phyloP scores from a whole-genome alignment of 2,888 invertebrate species.

The Drosophila merina region DNA sequence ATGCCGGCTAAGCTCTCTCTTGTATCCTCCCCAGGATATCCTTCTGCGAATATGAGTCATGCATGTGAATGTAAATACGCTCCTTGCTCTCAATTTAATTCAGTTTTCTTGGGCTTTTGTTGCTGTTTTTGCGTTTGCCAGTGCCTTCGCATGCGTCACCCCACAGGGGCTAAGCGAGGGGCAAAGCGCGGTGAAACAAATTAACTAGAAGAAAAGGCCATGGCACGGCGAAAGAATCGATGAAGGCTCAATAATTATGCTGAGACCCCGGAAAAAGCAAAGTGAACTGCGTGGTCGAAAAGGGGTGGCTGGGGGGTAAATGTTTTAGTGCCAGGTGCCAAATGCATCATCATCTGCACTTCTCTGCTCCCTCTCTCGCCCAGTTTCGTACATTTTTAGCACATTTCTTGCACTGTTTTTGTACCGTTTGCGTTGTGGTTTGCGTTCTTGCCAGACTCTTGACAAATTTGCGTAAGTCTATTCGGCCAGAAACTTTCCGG shows the following conservation, averaged over 20 bases:
- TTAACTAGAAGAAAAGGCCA: conserved; percentile 37
- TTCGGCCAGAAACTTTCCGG: conserved; percentile 4
- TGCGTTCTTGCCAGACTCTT: conserved; percentile 17
- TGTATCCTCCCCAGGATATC: conserved; percentile 7
- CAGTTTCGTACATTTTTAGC: conserved; percentile 74
- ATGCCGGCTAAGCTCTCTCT: conserved; percentile 27
- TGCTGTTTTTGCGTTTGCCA: conserved; percentile 5
- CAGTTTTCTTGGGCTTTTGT: conserved; percentile 22
- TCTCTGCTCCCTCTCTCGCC: conserved; percentile 27
- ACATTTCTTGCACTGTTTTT: conserved; percentile 69
- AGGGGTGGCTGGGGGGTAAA: background rate
- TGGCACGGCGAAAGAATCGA: conserved; percentile 57
- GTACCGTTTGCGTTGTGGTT: conserved; percentile 36
- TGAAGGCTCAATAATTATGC: conserved; percentile 75
- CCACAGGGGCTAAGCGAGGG: conserved; percentile 12
- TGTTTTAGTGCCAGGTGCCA: conserved; percentile 66
- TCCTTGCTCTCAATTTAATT: conserved; percentile 48
- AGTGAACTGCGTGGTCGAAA: background rate
- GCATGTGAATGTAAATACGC: conserved; percentile 57
- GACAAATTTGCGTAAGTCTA: conserved; percentile 2
- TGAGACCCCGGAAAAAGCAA: conserved; percentile 43
- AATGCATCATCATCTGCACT: conserved; percentile 61
- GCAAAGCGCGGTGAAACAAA: conserved; percentile 27
- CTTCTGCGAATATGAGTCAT: conserved; percentile 66
- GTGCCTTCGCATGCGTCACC: conserved; percentile 44